These are phyloP conservation scores for Brachionus koreanus DNA, from an alignment of 1,140 invertebrate species.

Conservation along the genomic window DNA sequence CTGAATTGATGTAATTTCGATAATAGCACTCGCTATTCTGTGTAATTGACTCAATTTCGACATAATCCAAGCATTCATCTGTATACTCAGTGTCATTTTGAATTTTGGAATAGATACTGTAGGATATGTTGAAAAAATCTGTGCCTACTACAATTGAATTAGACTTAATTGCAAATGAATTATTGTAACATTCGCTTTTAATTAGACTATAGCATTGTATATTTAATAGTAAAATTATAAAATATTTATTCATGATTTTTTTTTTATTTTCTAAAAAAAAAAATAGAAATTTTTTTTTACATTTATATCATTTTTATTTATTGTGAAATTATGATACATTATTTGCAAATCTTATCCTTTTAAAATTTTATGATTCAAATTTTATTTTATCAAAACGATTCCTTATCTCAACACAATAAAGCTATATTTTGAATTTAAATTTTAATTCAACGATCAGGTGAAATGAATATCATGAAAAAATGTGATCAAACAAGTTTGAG, in stretches of 20 bases:
- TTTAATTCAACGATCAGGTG: too few relatives aligned
- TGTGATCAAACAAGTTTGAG: too few relatives aligned
- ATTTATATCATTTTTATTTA: not conserved
- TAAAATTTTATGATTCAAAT: too few relatives aligned
- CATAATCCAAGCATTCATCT: constrained; percentile 7
- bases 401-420: too few relatives aligned
- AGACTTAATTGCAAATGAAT: not conserved
- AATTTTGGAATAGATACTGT: not conserved
- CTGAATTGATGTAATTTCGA: not conserved
- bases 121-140: not conserved
- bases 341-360: too few relatives aligned
- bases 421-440: too few relatives aligned
- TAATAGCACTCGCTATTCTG: not conserved
- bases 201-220: not conserved
- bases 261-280: not conserved
- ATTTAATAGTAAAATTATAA: not conserved
- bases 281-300: not conserved
- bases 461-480: too few relatives aligned
- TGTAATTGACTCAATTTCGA: not conserved
- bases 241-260: not conserved
- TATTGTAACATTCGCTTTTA: not conserved
- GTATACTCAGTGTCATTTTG: not conserved
- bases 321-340: not conserved
- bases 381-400: too few relatives aligned
- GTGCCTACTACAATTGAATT: not conserved